These are phyloP conservation scores for Leuciscus waleckii DNA, from an alignment of 2,797 vertebrate species.

Conservation along the genomic window DNA sequence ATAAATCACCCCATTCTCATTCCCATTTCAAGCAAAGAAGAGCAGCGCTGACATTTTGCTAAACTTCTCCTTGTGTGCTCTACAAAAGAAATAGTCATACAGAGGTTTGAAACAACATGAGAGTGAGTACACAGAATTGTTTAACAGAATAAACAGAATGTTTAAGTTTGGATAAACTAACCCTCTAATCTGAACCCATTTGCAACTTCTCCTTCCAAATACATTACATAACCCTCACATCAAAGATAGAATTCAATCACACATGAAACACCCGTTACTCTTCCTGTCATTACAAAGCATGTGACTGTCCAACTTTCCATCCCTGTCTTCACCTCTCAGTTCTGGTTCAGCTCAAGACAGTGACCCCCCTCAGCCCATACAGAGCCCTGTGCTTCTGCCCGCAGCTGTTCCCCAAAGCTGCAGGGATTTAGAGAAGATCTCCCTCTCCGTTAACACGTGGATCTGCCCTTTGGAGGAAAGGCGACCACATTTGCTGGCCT, in stretches of 20 bases:
- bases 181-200: constrained; percentile 1
- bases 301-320: constrained; percentile 37
- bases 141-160: neutral
- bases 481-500: constrained; percentile 37
- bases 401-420: constrained; percentile 77
- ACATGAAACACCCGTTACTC: constrained; percentile 13
- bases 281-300: constrained; percentile 37
- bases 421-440: constrained; percentile 74
- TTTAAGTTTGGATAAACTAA: constrained; percentile 3
- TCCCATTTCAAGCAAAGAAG: neutral
- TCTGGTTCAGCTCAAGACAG: constrained; percentile 34
- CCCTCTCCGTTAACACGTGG: constrained; percentile 71
- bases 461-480: constrained; percentile 69
- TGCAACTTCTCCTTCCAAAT: neutral
- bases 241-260: constrained; percentile 1
- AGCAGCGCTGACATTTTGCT: neutral
- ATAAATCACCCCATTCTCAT: neutral
- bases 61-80: no score
- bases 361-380: neutral
- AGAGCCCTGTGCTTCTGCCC: constrained; percentile 29
- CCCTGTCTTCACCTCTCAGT: constrained; percentile 16
- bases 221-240: neutral
- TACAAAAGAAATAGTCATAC: neutral
- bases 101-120: neutral
- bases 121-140: neutral